Evolutionary conservation across 2,113 vertebrate genomes (phyloP).

Genomic region (Dunckerocampus dactyliophorus): DNA sequence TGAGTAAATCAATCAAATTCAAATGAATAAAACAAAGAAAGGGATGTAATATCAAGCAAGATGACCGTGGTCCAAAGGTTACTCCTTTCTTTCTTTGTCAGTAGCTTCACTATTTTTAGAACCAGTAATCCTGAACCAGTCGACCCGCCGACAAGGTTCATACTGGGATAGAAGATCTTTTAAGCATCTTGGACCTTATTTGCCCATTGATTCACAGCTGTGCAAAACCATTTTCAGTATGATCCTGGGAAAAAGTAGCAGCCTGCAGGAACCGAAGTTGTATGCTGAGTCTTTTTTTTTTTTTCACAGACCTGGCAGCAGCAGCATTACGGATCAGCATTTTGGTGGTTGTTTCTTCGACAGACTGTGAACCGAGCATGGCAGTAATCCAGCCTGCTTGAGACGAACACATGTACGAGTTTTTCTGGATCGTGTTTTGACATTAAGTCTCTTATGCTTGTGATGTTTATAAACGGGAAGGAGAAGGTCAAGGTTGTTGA

Average conservation of each 20-base stretch:
- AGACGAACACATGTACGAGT: neutral
- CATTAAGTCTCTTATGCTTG: neutral
- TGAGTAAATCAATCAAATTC: no score
- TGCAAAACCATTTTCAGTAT: neutral
- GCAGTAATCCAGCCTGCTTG: neutral
- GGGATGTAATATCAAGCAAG: no score
- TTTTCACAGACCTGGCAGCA: neutral
- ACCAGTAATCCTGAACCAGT: slow-evolving; percentile 6
- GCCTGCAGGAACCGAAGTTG: neutral
- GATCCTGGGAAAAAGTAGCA: neutral
- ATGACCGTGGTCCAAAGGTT: neutral
- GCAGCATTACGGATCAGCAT: neutral
- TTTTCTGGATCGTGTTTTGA: slow-evolving; percentile 1
- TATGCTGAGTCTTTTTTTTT: neutral
- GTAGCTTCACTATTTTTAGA: neutral
- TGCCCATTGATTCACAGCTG: neutral
- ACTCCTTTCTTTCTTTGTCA: neutral
- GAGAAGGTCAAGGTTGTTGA: neutral
- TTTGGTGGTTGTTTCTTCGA: neutral
- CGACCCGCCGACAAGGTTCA: neutral
- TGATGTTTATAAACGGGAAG: neutral
- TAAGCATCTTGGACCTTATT: neutral
- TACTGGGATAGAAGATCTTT: neutral
- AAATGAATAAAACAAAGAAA: no score
- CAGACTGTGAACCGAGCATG: neutral